phyloP scores from a whole-genome alignment of 2,113 vertebrate genomes.

The Ceyx margarethae region DNA sequence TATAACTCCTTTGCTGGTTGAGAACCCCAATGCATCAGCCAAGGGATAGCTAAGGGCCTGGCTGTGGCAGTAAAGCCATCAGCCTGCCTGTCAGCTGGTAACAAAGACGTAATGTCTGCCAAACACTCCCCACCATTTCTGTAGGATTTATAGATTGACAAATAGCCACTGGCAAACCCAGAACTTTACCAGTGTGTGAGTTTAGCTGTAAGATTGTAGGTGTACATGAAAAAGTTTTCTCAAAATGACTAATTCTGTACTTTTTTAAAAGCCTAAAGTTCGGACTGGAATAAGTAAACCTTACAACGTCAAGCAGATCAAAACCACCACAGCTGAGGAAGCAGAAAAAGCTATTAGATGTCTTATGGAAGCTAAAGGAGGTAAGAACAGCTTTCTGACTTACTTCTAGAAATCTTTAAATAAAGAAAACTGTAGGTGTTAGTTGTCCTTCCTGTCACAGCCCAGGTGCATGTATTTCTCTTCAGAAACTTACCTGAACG shows the following conservation, averaged over 20 bases:
- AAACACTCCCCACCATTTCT: not conserved
- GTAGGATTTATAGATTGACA: not conserved
- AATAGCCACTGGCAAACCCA: not conserved
- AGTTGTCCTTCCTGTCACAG: not conserved
- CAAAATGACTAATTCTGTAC: not conserved
- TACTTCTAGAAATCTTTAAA: not conserved
- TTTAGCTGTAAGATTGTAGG: not conserved
- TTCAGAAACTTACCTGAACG: not conserved
- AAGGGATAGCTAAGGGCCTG: not conserved
- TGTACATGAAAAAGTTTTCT: not conserved
- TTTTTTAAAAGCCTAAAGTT: slow-evolving; percentile 73
- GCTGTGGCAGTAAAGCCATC: not conserved
- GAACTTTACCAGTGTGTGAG: not conserved
- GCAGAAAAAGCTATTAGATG: slow-evolving; percentile 80
- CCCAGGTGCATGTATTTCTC: not conserved
- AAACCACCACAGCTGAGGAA: slow-evolving; percentile 79
- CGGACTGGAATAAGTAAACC: slow-evolving; percentile 82
- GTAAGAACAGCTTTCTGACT: slow-evolving; percentile 50
- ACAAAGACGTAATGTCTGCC: not conserved
- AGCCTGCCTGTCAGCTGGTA: not conserved
- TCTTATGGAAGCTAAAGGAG: slow-evolving; percentile 77
- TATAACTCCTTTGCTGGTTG: not conserved
- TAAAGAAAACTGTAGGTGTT: not conserved
- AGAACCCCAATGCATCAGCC: not conserved
- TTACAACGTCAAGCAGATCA: slow-evolving; percentile 83